phyloP scores from a whole-genome alignment of 2,797 vertebrate species.

The Ispidina picta region DNA sequence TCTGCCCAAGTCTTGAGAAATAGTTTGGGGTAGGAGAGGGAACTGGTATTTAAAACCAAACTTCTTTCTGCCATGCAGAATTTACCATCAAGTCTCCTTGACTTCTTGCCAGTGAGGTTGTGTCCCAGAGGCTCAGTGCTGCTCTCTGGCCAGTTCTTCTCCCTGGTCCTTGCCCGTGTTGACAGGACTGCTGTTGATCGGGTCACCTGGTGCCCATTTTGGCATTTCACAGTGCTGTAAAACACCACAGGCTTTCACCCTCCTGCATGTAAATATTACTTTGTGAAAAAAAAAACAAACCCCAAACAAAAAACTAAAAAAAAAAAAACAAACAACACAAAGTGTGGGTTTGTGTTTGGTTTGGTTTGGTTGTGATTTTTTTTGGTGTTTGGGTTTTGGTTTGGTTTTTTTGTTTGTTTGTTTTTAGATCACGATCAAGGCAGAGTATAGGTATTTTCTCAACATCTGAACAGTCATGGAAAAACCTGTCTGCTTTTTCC shows the following conservation, averaged over 20 bases:
- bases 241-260: neutral
- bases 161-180: neutral
- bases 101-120: neutral
- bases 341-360: no score
- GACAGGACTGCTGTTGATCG: neutral
- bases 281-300: neutral
- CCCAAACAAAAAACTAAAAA: neutral
- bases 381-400: no score
- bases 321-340: neutral
- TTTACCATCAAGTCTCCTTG: neutral
- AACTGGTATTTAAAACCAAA: neutral
- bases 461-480: neutral
- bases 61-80: neutral
- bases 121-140: neutral
- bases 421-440: neutral
- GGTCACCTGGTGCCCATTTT: neutral
- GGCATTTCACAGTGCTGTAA: neutral
- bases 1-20: constrained; percentile 11
- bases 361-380: no score
- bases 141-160: neutral
- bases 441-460: neutral
- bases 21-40: neutral
- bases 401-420: neutral
- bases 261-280: neutral
- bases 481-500: neutral